A percentile compares a stretch with the other conserved stretches of the same genome.
Evolutionary conservation across 2,113 vertebrate species (phyloP).

Genomic region (human): GRCh38 chr19:7590501-7591000

Average conservation of each 20-base stretch:
- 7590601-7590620: neutral
- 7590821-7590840: fast-evolving
- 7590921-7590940: neutral
- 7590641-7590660: neutral
- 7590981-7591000: constrained; percentile 25
- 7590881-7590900: neutral
- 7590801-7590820: neutral
- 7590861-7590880: neutral
- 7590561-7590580: neutral
- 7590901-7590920: neutral
- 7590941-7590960: neutral
- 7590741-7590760: neutral
- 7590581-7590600: neutral
- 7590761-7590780: neutral
- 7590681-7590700: neutral
- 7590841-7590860: neutral
- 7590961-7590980: constrained; percentile 10
- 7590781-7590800: neutral
- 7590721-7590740: neutral
- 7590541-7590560: neutral
- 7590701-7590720: constrained; percentile 32
- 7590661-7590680: neutral
- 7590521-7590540: neutral
- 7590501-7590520: constrained; percentile 50
- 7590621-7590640: neutral